These are phyloP conservation scores for Ctenicera cuprea DNA, from an alignment of 2,888 invertebrate species.

Conservation along the genomic window DNA sequence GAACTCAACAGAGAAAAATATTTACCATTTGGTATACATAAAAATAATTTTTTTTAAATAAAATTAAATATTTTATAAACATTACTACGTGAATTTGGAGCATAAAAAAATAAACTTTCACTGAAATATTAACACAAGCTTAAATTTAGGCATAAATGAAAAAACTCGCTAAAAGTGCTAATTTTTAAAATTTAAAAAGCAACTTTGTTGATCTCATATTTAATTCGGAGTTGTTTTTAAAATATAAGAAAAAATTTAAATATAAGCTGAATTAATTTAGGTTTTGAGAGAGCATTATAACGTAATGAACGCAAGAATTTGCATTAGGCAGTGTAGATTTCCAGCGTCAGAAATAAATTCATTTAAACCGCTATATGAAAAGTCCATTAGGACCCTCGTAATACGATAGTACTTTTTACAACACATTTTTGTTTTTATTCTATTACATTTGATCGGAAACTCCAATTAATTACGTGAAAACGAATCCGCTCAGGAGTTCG, in stretches of 20 bases:
- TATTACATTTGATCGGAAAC: constrained; percentile 47
- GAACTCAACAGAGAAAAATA: too few relatives aligned
- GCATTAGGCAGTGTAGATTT: constrained; percentile 16
- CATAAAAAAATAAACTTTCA: too few relatives aligned
- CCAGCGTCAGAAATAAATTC: constrained; percentile 19
- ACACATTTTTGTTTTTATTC: constrained; percentile 42
- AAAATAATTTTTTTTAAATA: too few relatives aligned
- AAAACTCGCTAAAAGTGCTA: too few relatives aligned
- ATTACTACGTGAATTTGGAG: too few relatives aligned
- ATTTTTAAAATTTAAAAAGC: too few relatives aligned
- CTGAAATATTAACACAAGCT: too few relatives aligned
- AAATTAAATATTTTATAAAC: too few relatives aligned
- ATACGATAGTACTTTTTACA: constrained; percentile 38
- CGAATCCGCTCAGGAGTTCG: constrained; percentile 48
- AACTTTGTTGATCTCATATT: not conserved
- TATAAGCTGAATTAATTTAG: constrained; percentile 15
- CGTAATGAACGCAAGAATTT: constrained; percentile 24
- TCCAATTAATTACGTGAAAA: constrained; percentile 54
- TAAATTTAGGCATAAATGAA: too few relatives aligned
- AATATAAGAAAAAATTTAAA: not conserved
- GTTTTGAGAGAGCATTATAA: constrained; percentile 19
- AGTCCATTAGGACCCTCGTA: constrained; percentile 38
- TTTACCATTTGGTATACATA: too few relatives aligned
- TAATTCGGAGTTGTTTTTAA: not conserved
- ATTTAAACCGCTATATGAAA: constrained; percentile 38